Conservation (phyloP, 2,888 invertebrate species). For the Didymodactylos carnosus region DNA sequence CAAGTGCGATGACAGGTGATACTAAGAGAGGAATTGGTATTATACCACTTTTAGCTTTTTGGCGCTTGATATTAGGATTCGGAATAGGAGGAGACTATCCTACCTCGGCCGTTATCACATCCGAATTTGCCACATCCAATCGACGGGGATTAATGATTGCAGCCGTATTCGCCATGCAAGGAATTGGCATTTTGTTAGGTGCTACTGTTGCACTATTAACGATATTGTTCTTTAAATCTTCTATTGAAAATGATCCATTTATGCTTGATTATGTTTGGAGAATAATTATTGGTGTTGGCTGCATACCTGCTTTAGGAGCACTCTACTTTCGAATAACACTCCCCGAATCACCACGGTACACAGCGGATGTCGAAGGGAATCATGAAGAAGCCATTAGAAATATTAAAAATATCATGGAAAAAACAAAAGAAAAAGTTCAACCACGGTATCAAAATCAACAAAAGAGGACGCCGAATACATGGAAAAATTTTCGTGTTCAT, state of each 20-base stretch:
- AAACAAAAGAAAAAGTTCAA: too few species aligned
- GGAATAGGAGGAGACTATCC: conserved; percentile 13
- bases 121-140: neutral
- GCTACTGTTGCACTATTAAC: conserved; percentile 1
- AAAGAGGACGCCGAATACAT: neutral
- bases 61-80: conserved; percentile 5
- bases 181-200: neutral
- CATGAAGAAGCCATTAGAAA: too few species aligned
- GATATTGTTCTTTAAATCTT: neutral
- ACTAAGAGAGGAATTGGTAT: neutral
- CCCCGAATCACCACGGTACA: conserved; percentile 3
- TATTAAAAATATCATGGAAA: too few species aligned
- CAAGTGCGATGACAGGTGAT: neutral
- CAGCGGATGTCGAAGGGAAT: neutral
- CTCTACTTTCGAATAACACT: conserved; percentile 3
- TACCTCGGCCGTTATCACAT: conserved; percentile 1
- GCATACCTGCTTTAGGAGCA: neutral
- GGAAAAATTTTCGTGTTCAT: neutral
- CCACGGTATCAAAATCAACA: too few species aligned
- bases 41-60: neutral
- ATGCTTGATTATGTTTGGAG: conserved; percentile 7
- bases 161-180: conserved; percentile 6
- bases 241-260: neutral
- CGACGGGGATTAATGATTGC: conserved; percentile 3
- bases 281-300: neutral